These are phyloP conservation scores for Meliscaeva auricollis DNA, from an alignment of 2,888 invertebrate species.

Conservation along the genomic window DNA sequence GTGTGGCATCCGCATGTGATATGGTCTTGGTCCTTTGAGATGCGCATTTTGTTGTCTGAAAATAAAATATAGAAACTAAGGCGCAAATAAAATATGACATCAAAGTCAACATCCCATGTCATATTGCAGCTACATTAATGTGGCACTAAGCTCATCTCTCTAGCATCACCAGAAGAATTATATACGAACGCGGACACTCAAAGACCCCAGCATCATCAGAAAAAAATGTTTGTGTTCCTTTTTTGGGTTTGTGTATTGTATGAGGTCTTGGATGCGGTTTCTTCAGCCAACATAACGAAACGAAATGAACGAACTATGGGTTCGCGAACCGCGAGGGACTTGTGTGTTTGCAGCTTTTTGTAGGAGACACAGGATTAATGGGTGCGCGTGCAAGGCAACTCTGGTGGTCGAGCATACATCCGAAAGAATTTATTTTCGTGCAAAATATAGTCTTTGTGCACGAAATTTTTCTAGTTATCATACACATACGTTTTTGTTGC, in stretches of 20 bases:
- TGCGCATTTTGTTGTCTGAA: conserved; percentile 27
- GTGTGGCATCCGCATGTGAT: neutral
- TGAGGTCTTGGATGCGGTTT: neutral
- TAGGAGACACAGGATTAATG: conserved; percentile 74
- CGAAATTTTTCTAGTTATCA: neutral
- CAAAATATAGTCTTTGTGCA: neutral
- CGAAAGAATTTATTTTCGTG: conserved; percentile 56
- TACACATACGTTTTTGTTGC: too few species aligned
- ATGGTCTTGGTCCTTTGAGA: conserved; percentile 23
- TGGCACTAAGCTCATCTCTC: conserved; percentile 62
- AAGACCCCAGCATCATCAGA: neutral
- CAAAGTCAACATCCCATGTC: conserved; percentile 76
- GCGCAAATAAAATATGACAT: conserved; percentile 77
- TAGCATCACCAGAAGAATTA: too few species aligned
- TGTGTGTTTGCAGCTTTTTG: conserved; percentile 37
- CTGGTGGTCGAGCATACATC: conserved; percentile 84
- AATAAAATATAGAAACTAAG: conserved; percentile 26
- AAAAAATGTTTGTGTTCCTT: conserved; percentile 30
- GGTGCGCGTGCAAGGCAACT: conserved; percentile 69
- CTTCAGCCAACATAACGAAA: neutral
- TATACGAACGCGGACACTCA: conserved; percentile 51
- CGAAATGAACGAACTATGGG: neutral
- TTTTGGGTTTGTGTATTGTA: neutral
- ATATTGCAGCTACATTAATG: conserved; percentile 51
- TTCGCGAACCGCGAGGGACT: conserved; percentile 17